Conservation (phyloP, 2,888 invertebrate species). For the Rhopalosiphum nymphaeae region DNA sequence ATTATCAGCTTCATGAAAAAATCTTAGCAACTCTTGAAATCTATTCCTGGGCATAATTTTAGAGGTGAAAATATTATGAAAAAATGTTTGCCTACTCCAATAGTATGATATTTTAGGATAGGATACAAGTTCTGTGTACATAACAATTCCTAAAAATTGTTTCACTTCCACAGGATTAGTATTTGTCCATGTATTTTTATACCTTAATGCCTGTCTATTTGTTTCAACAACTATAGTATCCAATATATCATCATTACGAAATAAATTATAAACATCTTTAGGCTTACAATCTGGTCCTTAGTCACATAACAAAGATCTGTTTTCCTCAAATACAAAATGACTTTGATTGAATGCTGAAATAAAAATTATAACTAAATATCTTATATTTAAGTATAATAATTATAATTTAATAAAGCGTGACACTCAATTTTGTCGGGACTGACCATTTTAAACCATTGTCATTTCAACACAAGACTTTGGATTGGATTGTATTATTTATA, state of each 20-base stretch:
- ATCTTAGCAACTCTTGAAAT: constrained; percentile 8
- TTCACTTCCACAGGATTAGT: not conserved
- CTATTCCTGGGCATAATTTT: constrained; percentile 32
- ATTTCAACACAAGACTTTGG: too few species aligned
- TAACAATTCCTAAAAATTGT: constrained; percentile 5
- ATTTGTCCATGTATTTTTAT: not conserved
- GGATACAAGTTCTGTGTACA: not conserved
- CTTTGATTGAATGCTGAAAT: constrained; percentile 20
- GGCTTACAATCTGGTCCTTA: not conserved
- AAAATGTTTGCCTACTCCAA: constrained; percentile 9
- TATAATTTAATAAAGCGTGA: too few species aligned
- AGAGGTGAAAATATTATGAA: not conserved
- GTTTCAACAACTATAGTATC: constrained; percentile 14
- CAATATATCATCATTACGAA: constrained; percentile 10
- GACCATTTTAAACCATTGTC: too few species aligned
- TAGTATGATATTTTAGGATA: constrained; percentile 28
- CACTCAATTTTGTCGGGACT: too few species aligned
- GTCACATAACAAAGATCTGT: constrained; percentile 3
- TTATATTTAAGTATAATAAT: constrained; percentile 5
- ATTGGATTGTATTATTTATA: too few species aligned
- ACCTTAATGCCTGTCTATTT: constrained; percentile 15
- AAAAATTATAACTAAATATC: not conserved
- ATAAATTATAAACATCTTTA: constrained; percentile 9
- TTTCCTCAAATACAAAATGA: not conserved
- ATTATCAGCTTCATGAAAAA: constrained; percentile 23